These are phyloP conservation scores for Ricordea florida DNA, from an alignment of 92 coral and sea anemone species.

Conservation along the genomic window DNA sequence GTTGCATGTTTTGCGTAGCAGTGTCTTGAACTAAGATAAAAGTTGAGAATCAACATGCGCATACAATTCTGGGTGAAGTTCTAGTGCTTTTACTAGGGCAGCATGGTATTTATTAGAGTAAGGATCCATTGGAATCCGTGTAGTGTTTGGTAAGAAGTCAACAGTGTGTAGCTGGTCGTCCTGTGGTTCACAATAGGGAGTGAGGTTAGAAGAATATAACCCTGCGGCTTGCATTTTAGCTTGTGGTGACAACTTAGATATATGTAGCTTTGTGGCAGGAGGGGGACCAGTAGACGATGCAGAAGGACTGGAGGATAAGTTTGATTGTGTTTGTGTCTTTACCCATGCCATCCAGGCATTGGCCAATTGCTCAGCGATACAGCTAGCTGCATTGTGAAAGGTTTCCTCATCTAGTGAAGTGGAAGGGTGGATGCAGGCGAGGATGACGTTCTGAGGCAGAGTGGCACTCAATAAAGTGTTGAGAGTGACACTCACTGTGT, in stretches of 20 bases:
- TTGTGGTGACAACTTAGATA: conserved; percentile 12
- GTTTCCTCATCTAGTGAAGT: conserved; percentile 27
- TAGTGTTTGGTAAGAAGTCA: too few species aligned
- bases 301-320: too few species aligned
- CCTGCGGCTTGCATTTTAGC: conserved; percentile 53
- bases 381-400: conserved; percentile 41
- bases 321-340: conserved; percentile 36
- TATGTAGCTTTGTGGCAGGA: neutral
- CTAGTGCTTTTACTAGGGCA: neutral
- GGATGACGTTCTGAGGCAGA: conserved; percentile 30
- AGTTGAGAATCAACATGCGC: too few species aligned
- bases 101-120: neutral
- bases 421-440: conserved; percentile 26
- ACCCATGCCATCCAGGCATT: conserved; percentile 62
- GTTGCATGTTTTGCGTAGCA: neutral
- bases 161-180: too few species aligned
- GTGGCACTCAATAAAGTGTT: too few species aligned
- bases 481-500: too few species aligned
- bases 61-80: neutral
- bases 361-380: conserved; percentile 42
- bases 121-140: neutral
- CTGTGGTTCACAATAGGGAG: too few species aligned
- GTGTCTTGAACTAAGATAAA: neutral
- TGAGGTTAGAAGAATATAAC: conserved; percentile 62
- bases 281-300: too few species aligned